Percentiles rank a stretch among this genome's conserved stretches.
These are phyloP conservation scores for Scaptomyza pallida DNA, from an alignment of 1,140 invertebrate species.

Conservation along the genomic window DNA sequence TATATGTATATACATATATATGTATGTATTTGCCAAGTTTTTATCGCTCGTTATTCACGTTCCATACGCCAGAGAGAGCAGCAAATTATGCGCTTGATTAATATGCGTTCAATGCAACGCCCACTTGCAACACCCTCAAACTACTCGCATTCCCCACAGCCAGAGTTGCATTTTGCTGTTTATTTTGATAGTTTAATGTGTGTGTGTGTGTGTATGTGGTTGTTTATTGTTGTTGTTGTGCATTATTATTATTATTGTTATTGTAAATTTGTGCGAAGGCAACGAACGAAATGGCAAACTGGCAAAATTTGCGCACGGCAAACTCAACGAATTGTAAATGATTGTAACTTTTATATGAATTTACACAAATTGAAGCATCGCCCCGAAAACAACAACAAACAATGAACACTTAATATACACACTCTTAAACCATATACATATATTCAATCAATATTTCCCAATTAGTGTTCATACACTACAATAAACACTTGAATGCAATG, in stretches of 20 bases:
- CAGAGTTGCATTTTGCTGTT: conserved; percentile 47
- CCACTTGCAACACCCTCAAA: too few relatives aligned
- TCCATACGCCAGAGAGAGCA: conserved; percentile 23
- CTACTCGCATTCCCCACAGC: neutral
- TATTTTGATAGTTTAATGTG: conserved; percentile 76
- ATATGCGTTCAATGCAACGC: conserved; percentile 68
- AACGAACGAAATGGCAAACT: conserved; percentile 51
- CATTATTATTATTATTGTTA: conserved; percentile 48
- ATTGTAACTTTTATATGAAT: conserved; percentile 72
- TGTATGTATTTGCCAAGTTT: conserved; percentile 72
- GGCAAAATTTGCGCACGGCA: conserved; percentile 70
- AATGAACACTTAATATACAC: conserved; percentile 16
- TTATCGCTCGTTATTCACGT: conserved; percentile 77
- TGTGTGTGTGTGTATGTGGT: conserved; percentile 28
- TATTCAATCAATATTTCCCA: conserved; percentile 3
- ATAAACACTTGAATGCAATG: conserved; percentile 5
- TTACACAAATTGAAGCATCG: conserved; percentile 50
- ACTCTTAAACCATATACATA: neutral
- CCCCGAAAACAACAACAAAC: conserved; percentile 20
- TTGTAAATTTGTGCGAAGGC: conserved; percentile 15
- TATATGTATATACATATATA: too few relatives aligned
- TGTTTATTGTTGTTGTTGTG: conserved; percentile 39
- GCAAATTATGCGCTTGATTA: conserved; percentile 78
- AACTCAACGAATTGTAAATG: conserved; percentile 79
- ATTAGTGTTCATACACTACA: neutral